Evolutionary conservation across 2,113 vertebrate genomes (phyloP).

Genomic region (Morphnarchus princeps): DNA sequence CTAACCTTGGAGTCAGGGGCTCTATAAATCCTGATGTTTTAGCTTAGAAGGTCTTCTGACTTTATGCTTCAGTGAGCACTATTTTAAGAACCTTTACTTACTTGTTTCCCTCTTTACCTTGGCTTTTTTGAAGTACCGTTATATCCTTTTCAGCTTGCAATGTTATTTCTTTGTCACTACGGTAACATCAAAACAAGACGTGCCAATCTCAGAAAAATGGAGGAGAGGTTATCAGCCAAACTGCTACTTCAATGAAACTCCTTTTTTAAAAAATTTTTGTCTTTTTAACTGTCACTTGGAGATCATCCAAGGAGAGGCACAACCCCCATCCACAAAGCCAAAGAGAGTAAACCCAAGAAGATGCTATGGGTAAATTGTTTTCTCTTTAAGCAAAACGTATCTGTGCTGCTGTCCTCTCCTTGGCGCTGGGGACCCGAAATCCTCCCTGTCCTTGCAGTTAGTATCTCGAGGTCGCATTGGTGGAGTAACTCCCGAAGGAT

Average conservation of each 20-base stretch:
- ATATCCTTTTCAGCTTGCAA: not conserved
- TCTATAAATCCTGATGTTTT: not conserved
- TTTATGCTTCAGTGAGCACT: not conserved
- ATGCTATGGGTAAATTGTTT: not conserved
- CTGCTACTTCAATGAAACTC: not conserved
- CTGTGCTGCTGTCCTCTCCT: not conserved
- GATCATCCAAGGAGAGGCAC: not conserved
- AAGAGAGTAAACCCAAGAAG: not conserved
- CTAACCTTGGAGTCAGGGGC: not conserved
- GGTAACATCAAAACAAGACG: not conserved
- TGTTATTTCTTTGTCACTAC: not conserved
- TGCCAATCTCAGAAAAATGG: not conserved
- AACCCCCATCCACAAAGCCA: not conserved
- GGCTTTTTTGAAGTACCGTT: not conserved
- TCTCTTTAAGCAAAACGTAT: not conserved
- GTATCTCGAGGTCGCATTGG: accelerated
- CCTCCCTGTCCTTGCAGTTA: not conserved
- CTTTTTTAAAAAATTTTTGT: no score
- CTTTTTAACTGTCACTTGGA: not conserved
- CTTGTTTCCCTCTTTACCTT: not conserved
- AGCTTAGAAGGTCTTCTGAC: not conserved
- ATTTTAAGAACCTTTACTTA: not conserved
- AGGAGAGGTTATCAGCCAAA: not conserved
- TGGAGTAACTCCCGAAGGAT: not conserved
- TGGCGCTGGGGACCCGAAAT: not conserved